A percentile compares a stretch with the other conserved stretches of the same genome.
These are phyloP conservation scores for Colossoma macropomum DNA, from an alignment of 2,113 vertebrate species.

Conservation along the genomic window DNA sequence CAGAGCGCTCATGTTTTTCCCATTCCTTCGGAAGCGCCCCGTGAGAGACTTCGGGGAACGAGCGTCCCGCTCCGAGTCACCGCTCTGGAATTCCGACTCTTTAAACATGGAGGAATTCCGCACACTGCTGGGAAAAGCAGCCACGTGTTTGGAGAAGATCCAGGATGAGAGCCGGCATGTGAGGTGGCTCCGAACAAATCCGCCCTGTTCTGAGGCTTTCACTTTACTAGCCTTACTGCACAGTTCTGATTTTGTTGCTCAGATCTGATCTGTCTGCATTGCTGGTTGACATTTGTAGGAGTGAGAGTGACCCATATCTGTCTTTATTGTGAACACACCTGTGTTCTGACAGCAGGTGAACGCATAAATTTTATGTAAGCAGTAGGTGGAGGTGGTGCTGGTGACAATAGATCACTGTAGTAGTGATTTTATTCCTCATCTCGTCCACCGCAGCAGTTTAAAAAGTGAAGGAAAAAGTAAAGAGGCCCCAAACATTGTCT, in stretches of 20 bases:
- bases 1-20: conserved; percentile 76
- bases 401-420: no score
- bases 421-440: no score
- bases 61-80: not conserved
- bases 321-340: no score
- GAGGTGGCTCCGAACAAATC: not conserved
- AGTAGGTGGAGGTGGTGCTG: no score
- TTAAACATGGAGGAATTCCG: conserved; percentile 57
- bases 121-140: not conserved
- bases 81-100: conserved; percentile 65
- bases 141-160: conserved; percentile 10
- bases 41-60: not conserved
- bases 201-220: no score
- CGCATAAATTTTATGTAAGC: no score
- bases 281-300: no score
- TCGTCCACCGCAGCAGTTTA: no score
- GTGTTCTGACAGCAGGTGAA: no score
- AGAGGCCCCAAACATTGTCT: no score
- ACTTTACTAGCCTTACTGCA: not conserved
- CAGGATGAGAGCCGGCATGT: conserved; percentile 11
- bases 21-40: conserved; percentile 22
- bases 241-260: not conserved
- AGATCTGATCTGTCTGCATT: not conserved
- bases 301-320: no score
- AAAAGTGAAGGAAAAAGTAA: no score